These are phyloP conservation scores for Haemorhous mexicanus DNA, from an alignment of 2,113 vertebrate species.

Conservation along the genomic window DNA sequence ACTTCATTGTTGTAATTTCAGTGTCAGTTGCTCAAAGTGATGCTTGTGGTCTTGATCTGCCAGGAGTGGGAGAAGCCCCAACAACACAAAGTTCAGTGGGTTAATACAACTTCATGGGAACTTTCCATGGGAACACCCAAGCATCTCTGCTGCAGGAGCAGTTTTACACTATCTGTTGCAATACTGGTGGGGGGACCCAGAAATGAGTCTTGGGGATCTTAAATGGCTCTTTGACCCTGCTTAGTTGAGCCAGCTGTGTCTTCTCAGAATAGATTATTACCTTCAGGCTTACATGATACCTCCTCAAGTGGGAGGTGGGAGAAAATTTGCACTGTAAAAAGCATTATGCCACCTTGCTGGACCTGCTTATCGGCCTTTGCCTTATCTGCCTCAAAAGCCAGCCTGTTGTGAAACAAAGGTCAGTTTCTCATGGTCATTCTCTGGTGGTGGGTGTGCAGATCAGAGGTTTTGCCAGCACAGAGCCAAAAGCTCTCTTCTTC, in stretches of 20 bases:
- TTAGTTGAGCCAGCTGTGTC: not conserved
- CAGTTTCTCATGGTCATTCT: not conserved
- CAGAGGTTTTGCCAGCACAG: not conserved
- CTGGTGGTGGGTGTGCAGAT: not conserved
- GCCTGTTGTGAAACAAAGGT: not conserved
- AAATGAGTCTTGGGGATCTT: not conserved
- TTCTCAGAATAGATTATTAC: not conserved
- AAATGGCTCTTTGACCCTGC: not conserved
- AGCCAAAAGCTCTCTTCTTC: not conserved
- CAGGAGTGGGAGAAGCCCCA: accelerated
- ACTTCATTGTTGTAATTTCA: not conserved
- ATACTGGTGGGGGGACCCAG: not conserved
- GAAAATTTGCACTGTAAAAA: not conserved
- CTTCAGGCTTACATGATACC: not conserved
- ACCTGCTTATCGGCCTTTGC: not conserved
- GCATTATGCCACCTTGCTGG: not conserved
- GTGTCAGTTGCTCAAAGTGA: not conserved
- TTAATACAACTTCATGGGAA: not conserved
- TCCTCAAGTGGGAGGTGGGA: not conserved
- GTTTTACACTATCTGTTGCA: not conserved
- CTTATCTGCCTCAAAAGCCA: not conserved
- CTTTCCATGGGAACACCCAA: not conserved
- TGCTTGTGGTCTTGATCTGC: not conserved
- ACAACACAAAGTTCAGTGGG: not conserved
- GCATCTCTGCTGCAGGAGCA: not conserved